Base-by-base conservation (phyloP, 2,888 invertebrate genomes). In the Phorcus lineatus region DNA sequence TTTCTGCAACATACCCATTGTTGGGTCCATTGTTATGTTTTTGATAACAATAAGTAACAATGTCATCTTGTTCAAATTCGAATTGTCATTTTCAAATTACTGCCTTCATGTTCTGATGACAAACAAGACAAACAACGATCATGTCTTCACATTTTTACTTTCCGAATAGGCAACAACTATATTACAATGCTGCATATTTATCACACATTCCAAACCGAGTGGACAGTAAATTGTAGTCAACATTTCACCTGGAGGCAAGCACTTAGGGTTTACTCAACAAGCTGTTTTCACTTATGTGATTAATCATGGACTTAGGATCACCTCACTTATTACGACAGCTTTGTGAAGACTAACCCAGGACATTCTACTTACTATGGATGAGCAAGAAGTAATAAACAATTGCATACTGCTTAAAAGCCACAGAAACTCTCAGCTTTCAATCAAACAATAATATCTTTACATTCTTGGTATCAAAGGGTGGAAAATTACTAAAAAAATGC, bases 141-240 rank as follows among this genome's bases (percentile, higher is more conserved):
- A 16, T 57, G 1, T 3, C 13, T 57, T 57, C 6, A 36, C 36
- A 36, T 31, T 70, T 70, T 70, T 70, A 70, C 40, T 70, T 70
- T 70, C 70, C 36, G 70, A 40, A 36, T 36, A 70, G 70, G 70
- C 70, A 70, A 70, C 70, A 70, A 36, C 70, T 70, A 70, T 70
- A 36, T 70, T 70, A 62, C 62, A 62, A 62, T 62, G 62, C 62
- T 62, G 62, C 62, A 62, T 28, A 62, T 47, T 47, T 28, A 62
- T 62, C 62, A 70, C 67, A 67, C 70, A 70, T 70, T 70, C 40
- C 70, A 70, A 36, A 19, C 40, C 2, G 19, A 19, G n/a, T 57
- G 28, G 70, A 70, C 40, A 19, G 16, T 13, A n/a, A 28, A 70
- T 31, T 13, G 40, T 70, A 36, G 40, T 36, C 70, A 70, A 70